phyloP scores from a whole-genome alignment of 1,140 invertebrate genomes.

The Myzus persicae region DNA sequence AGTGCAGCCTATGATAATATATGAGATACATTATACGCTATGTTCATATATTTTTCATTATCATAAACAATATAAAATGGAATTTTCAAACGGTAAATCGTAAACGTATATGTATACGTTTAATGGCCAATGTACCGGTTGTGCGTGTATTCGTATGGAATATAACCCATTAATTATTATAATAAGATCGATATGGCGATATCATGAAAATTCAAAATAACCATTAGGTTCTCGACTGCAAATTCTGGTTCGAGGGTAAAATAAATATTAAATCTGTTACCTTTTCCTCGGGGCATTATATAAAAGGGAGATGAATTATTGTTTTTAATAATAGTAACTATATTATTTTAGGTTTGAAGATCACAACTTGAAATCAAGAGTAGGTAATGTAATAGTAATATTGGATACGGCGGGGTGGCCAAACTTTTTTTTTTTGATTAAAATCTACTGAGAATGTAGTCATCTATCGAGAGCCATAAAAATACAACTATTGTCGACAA shows the following conservation, averaged over 20 bases:
- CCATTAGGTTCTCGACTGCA: background rate
- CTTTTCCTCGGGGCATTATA: background rate
- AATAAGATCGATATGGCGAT: background rate
- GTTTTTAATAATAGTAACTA: background rate
- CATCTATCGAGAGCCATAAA: background rate
- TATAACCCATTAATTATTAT: background rate
- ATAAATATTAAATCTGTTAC: background rate
- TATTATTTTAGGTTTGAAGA: background rate
- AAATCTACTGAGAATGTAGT: background rate
- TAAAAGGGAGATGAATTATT: background rate
- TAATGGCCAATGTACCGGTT: too few relatives aligned
- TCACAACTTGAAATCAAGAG: background rate
- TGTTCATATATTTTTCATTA: background rate
- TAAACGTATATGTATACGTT: background rate
- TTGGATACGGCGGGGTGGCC: too few relatives aligned
- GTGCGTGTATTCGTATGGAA: background rate
- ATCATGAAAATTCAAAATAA: background rate
- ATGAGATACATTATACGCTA: background rate
- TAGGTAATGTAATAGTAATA: background rate
- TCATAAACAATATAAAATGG: background rate
- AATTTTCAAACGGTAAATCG: background rate
- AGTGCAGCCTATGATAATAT: background rate
- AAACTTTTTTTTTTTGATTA: background rate
- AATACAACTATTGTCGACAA: background rate
- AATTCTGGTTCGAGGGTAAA: background rate